Base-by-base conservation (phyloP, 2,797 vertebrate species). In the Tokudaia tokunoshimensis region DNA sequence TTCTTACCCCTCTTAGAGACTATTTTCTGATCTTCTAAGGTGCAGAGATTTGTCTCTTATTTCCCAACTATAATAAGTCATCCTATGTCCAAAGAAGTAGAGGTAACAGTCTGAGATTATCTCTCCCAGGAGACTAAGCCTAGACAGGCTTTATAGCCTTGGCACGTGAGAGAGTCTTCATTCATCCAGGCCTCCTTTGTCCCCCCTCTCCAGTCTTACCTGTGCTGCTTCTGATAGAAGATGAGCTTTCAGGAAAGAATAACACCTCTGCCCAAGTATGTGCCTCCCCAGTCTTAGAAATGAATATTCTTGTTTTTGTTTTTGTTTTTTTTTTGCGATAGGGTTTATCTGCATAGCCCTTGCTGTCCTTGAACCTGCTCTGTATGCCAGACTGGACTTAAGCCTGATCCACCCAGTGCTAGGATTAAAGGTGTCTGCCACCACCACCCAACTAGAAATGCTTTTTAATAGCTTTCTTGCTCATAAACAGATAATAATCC, bases 11-110 rank as follows among this genome's bases (percentile, higher is more conserved):
- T 74, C 44, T 22, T 44, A 81, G 14, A 47, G 55, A 22, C 63
- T 79, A 1, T 70, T 94, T 92, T 85, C n/a, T 91, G 9, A 50
- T 93, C 22, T 41, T 96, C n/a, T 31, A 15, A 78, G 31, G n/a
- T 50, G n/a, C 5, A 63, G 34, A 50, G 80, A 50, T 78, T 89
- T 92, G 52, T 92, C 15, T 86, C 44, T 88, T 86, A 83, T 2
- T 31, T 6, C 19, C 0, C 19, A 37, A 57, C 57, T 20, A 22
- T 61, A 84, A 44, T 0, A 8, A 50, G 55, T 78, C 75, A 91
- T 87, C 7, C 75, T 81, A 19, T 86, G 85, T 20, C 65, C 41
- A 29, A 11, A 47, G 59, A 78, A 78, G 34, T 78, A 17, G 31
- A 6, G 44, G 13, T 70, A 12, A 55, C 22, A 84, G 79, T 37